A percentile compares a stretch with the other conserved stretches of the same genome.
Conservation (phyloP, 2,797 vertebrate genomes). For the Melanotaenia trifasciata region DNA sequence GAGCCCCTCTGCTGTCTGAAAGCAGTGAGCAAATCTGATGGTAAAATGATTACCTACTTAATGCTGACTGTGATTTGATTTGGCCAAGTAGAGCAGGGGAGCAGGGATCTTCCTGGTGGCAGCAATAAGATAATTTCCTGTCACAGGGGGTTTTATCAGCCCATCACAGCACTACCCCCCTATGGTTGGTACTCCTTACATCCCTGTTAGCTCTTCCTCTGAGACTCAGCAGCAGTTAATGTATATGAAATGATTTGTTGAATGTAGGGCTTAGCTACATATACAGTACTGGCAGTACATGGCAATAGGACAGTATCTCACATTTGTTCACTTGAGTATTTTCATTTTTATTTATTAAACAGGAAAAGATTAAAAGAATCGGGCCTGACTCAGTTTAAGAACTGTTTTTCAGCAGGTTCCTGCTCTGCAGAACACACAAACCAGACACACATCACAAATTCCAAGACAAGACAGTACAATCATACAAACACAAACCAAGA, state of each 20-base stretch:
- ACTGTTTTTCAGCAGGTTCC: too few relatives aligned
- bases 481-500: too few relatives aligned
- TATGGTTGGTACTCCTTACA: constrained; percentile 42
- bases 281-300: constrained; percentile 31
- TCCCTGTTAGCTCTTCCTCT: constrained; percentile 44
- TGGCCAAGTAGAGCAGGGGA: constrained; percentile 47
- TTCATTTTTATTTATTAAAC: too few relatives aligned
- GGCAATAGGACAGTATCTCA: constrained; percentile 40
- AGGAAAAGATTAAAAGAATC: too few relatives aligned
- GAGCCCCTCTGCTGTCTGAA: constrained; percentile 1
- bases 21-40: constrained; percentile 22
- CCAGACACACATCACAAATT: too few relatives aligned
- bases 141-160: constrained; percentile 62
- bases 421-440: too few relatives aligned
- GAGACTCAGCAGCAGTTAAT: constrained; percentile 59
- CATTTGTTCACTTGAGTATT: constrained; percentile 58
- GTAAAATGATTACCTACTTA: constrained; percentile 47
- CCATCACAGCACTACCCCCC: constrained; percentile 30
- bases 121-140: constrained; percentile 68
- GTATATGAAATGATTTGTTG: constrained; percentile 46
- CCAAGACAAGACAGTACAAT: too few relatives aligned
- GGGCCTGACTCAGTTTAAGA: too few relatives aligned
- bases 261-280: constrained; percentile 30
- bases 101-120: constrained; percentile 44
- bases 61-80: constrained; percentile 59